Conservation (phyloP, 2,888 invertebrate species). For the Drosophila peninsularis region DNA sequence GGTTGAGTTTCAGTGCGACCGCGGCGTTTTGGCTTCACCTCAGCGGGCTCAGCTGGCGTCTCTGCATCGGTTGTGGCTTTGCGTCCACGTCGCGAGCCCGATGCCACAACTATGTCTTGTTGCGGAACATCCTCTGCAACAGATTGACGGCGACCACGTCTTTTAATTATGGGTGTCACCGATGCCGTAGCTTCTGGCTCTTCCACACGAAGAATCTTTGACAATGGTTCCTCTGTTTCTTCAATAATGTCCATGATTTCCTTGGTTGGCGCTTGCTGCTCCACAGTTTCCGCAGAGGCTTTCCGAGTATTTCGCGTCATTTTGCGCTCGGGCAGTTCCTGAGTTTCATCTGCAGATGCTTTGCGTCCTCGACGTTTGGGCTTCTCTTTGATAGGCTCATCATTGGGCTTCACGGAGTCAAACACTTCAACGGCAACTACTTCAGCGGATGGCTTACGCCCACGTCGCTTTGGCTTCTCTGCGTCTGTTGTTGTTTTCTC, state of each 20-base stretch:
- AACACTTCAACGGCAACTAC: slow-evolving; percentile 2
- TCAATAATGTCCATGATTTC: slow-evolving; percentile 10
- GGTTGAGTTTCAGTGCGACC: slow-evolving; percentile 14
- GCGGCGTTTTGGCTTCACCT: slow-evolving; percentile 31
- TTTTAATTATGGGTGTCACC: slow-evolving; percentile 14
- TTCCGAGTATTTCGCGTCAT: slow-evolving; percentile 38
- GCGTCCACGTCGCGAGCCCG: slow-evolving; percentile 32
- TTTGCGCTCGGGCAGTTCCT: slow-evolving; percentile 17
- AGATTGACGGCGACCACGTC: slow-evolving; percentile 38
- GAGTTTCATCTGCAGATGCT: slow-evolving; percentile 30
- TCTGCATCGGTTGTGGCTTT: slow-evolving; percentile 28
- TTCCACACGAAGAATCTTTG: slow-evolving; percentile 10
- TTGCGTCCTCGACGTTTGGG: slow-evolving; percentile 34
- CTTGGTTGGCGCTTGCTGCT: neutral
- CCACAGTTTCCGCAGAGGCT: slow-evolving; percentile 38
- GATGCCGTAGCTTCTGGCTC: neutral
- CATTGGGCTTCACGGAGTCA: neutral
- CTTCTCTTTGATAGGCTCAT: slow-evolving; percentile 15
- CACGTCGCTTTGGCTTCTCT: slow-evolving; percentile 32
- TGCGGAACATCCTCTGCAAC: neutral
- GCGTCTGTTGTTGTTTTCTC: neutral
- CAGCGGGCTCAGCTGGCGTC: slow-evolving; percentile 1
- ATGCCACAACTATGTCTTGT: neutral
- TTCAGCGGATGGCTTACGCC: slow-evolving; percentile 36
- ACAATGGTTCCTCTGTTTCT: slow-evolving; percentile 23